These are phyloP conservation scores for Drosophila punjabiensis DNA, from an alignment of 1,140 invertebrate species.

Conservation along the genomic window DNA sequence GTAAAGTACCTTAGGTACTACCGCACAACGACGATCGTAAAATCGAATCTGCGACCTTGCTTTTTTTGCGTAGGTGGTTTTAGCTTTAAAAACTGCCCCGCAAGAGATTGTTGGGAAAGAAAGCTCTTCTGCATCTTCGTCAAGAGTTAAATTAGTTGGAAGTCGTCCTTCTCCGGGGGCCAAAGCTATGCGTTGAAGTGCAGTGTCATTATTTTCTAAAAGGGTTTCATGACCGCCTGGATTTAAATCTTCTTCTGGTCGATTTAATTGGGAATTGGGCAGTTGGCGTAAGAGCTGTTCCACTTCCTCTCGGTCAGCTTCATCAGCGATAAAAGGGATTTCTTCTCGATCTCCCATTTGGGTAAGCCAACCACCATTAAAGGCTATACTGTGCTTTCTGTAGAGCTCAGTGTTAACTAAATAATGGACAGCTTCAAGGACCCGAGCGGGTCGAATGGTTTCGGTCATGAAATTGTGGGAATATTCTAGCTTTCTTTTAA, in stretches of 20 bases:
- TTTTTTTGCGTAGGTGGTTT: background rate
- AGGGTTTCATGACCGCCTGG: background rate
- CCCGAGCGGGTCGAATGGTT: conserved; percentile 1
- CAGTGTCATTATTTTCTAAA: background rate
- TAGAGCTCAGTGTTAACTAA: background rate
- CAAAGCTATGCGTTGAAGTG: background rate
- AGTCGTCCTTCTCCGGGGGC: background rate
- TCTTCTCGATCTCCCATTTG: background rate
- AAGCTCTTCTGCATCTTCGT: background rate
- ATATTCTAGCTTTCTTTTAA: background rate
- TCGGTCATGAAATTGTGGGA: background rate
- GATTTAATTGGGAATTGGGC: background rate
- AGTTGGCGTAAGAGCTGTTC: background rate
- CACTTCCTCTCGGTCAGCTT: background rate
- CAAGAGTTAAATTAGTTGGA: background rate
- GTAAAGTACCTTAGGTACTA: background rate
- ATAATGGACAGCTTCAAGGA: background rate
- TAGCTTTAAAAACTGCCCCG: background rate
- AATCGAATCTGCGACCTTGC: background rate
- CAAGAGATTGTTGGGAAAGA: background rate
- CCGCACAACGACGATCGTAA: background rate
- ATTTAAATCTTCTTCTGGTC: background rate
- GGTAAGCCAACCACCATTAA: background rate
- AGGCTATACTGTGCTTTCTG: background rate
- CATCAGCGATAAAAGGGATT: background rate